Evolutionary conservation across 1,140 invertebrate genomes (phyloP).

Genomic region (Hypsibius dujardini): DNA sequence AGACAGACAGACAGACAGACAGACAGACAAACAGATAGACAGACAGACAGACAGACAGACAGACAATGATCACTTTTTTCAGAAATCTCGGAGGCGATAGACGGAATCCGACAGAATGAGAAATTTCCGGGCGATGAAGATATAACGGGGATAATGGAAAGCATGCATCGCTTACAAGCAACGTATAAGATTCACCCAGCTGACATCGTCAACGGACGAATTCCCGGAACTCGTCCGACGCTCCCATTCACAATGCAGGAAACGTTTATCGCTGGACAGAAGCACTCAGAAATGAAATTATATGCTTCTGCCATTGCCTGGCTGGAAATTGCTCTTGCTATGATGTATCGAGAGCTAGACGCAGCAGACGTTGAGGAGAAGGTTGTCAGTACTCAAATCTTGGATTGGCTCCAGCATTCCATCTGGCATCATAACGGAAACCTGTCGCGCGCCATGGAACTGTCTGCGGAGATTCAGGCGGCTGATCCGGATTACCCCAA

Average conservation of each 20-base stretch:
- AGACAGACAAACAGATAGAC: too few relatives aligned
- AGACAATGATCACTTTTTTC: too few relatives aligned
- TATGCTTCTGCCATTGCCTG: neutral
- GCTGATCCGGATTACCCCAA: neutral
- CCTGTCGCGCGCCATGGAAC: neutral
- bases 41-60: too few relatives aligned
- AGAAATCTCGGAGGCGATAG: neutral
- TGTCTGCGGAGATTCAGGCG: neutral
- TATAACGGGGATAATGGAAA: neutral
- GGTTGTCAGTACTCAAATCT: neutral
- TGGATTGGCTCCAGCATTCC: conserved; percentile 5
- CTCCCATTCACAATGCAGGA: neutral
- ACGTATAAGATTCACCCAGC: neutral
- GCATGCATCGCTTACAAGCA: neutral
- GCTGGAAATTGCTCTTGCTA: neutral
- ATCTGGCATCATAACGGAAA: neutral
- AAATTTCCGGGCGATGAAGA: neutral
- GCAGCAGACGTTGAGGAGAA: neutral
- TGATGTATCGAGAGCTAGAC: too few relatives aligned
- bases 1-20: too few relatives aligned
- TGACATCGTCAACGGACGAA: neutral
- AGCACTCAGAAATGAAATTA: neutral
- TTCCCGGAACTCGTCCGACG: neutral
- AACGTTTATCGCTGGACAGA: neutral
- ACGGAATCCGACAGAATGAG: neutral